Percentiles rank a stretch among this genome's conserved stretches.
phyloP scores from a whole-genome alignment of 2,888 invertebrate species.

The Cephus spinipes region DNA sequence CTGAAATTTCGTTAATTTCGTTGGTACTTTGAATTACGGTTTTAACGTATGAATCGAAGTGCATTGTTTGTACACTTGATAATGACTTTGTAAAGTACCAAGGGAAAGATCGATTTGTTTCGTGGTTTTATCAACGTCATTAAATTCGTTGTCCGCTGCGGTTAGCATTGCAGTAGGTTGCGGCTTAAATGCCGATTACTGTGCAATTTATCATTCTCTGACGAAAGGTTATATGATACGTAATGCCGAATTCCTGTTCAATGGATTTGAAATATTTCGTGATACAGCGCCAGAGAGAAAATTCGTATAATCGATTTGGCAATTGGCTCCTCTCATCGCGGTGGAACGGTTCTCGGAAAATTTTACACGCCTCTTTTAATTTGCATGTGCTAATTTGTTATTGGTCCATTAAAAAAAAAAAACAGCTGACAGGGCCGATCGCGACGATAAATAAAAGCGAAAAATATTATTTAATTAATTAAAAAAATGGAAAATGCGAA shows the following conservation, averaged over 20 bases:
- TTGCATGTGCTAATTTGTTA: background rate
- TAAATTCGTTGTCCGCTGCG: background rate
- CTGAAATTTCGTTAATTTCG: background rate
- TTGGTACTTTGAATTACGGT: background rate
- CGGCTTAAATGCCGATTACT: background rate
- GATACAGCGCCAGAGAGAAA: background rate
- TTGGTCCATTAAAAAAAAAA: background rate
- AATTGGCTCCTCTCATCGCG: background rate
- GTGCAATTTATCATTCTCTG: background rate
- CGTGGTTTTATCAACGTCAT: background rate
- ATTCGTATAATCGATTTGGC: background rate
- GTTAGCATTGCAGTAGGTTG: background rate
- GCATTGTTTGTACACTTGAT: background rate
- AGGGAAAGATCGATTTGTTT: background rate
- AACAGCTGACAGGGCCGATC: no score
- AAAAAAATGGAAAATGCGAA: no score
- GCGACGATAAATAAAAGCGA: no score
- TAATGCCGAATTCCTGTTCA: conserved; percentile 1
- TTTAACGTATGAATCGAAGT: background rate
- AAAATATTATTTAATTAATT: no score
- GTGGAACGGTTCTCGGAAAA: background rate
- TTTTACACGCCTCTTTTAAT: background rate
- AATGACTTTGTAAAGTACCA: background rate
- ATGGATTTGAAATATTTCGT: background rate
- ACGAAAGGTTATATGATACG: background rate